Evolutionary conservation across 2,888 invertebrate species (phyloP).

Genomic region (Actias luna): DNA sequence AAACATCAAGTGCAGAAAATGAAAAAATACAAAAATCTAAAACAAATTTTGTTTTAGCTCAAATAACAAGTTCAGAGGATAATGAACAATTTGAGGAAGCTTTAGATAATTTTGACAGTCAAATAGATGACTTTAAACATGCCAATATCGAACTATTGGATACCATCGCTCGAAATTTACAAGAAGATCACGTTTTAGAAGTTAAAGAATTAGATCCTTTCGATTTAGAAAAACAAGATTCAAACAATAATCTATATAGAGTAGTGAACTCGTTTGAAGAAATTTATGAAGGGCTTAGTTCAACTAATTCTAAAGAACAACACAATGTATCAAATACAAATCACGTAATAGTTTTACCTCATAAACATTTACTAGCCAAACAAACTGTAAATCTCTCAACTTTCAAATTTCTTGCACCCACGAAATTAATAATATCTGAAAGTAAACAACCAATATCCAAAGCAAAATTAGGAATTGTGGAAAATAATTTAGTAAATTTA

Average conservation of each 20-base stretch:
- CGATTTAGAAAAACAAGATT: conserved; percentile 43
- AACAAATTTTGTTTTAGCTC: conserved; percentile 21
- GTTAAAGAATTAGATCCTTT: conserved; percentile 29
- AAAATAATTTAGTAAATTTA: conserved; percentile 23
- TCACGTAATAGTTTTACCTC: conserved; percentile 9
- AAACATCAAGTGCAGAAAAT: conserved; percentile 48
- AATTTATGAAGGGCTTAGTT: conserved; percentile 66
- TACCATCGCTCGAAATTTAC: conserved; percentile 71
- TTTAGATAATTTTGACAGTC: conserved; percentile 68
- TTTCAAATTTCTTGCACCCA: conserved; percentile 39
- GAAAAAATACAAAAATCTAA: conserved; percentile 1
- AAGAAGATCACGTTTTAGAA: conserved; percentile 63
- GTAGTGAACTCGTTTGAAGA: conserved; percentile 70
- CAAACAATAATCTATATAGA: conserved; percentile 62
- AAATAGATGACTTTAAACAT: conserved; percentile 62
- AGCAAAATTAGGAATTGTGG: conserved; percentile 45
- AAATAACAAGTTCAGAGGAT: conserved; percentile 72
- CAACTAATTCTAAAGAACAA: conserved; percentile 20
- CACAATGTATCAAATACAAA: background rate
- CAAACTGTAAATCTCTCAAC: conserved; percentile 39
- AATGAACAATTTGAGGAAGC: conserved; percentile 77
- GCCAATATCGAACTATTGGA: conserved; percentile 70
- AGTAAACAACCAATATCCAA: conserved; percentile 39
- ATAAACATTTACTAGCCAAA: conserved; percentile 31
- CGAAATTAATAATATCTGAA: conserved; percentile 45